A percentile compares a stretch with the other conserved stretches of the same genome.
phyloP scores from a whole-genome alignment of 2,888 invertebrate genomes.

The Standfussiana lucernea region DNA sequence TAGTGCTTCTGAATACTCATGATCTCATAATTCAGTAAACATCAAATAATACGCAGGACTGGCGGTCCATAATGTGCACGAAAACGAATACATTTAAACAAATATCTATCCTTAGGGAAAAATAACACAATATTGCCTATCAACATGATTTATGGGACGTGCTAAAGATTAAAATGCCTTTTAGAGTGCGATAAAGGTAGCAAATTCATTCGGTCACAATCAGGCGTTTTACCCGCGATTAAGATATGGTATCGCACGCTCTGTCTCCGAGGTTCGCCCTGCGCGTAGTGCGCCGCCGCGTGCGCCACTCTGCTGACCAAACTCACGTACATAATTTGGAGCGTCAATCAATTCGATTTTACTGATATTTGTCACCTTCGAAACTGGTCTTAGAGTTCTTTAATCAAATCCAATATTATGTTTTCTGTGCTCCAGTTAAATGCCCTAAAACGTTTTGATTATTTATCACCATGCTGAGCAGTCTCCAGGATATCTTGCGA shows the following conservation, averaged over 20 bases:
- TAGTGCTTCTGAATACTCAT: neutral
- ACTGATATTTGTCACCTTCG: neutral
- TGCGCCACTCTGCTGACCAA: slow-evolving; percentile 15
- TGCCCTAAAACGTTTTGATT: slow-evolving; percentile 13
- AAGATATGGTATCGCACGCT: slow-evolving; percentile 58
- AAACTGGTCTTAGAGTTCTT: neutral
- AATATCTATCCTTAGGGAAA: slow-evolving; percentile 20
- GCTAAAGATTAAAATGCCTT: slow-evolving; percentile 37
- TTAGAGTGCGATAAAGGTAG: slow-evolving; percentile 41
- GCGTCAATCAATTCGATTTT: neutral
- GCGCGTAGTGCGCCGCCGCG: slow-evolving; percentile 29
- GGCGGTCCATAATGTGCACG: neutral
- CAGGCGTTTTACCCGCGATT: slow-evolving; percentile 60
- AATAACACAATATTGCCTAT: slow-evolving; percentile 18
- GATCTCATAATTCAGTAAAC: neutral
- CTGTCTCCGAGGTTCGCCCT: neutral
- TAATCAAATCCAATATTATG: neutral
- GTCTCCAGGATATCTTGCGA: slow-evolving; percentile 27
- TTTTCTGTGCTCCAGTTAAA: neutral
- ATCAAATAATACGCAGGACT: neutral
- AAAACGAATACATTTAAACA: neutral
- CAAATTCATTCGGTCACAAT: slow-evolving; percentile 44
- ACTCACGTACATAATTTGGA: slow-evolving; percentile 15
- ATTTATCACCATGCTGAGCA: slow-evolving; percentile 38
- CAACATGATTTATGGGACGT: slow-evolving; percentile 38